Percentiles rank a stretch among this genome's conserved stretches.
phyloP scores from a whole-genome alignment of 1,140 invertebrate genomes.

The Drosophila lowei region DNA sequence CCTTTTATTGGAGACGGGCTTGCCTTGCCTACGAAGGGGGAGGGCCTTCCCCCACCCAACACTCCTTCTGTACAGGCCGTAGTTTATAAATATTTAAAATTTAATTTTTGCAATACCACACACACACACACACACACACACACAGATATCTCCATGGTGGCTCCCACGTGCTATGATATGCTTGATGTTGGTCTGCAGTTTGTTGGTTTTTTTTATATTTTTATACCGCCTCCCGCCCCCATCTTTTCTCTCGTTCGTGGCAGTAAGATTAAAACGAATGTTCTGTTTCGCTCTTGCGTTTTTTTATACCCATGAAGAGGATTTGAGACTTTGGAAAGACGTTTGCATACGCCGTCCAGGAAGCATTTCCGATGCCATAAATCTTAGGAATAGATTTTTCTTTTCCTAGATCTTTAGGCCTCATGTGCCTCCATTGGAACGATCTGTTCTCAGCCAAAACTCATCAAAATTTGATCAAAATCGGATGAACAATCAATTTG shows the following conservation, averaged over 20 bases:
- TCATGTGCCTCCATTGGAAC: no score
- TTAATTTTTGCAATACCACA: constrained; percentile 71
- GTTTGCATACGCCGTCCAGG: no score
- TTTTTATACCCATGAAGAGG: no score
- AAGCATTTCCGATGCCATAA: no score
- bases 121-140: constrained; percentile 16
- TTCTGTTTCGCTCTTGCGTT: background rate
- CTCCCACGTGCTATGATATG: constrained; percentile 24
- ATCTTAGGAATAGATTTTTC: no score
- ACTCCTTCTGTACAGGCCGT: constrained; percentile 2
- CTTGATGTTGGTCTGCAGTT: constrained; percentile 41
- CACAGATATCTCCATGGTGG: constrained; percentile 2
- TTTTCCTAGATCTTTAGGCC: no score
- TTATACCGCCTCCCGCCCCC: no score
- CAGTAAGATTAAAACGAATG: constrained; percentile 69
- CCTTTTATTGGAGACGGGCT: constrained; percentile 61
- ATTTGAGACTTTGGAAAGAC: no score
- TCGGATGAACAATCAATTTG: no score
- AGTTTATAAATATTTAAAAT: constrained; percentile 80
- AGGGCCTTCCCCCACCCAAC: no score
- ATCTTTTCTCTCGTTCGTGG: constrained; percentile 14
- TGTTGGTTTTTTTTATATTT: constrained; percentile 22
- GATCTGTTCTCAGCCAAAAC: no score
- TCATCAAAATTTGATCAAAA: no score
- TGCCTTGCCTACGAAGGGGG: constrained; percentile 24